Evolutionary conservation across 2,888 invertebrate species (phyloP).

Genomic region (Tortricodes alternella): DNA sequence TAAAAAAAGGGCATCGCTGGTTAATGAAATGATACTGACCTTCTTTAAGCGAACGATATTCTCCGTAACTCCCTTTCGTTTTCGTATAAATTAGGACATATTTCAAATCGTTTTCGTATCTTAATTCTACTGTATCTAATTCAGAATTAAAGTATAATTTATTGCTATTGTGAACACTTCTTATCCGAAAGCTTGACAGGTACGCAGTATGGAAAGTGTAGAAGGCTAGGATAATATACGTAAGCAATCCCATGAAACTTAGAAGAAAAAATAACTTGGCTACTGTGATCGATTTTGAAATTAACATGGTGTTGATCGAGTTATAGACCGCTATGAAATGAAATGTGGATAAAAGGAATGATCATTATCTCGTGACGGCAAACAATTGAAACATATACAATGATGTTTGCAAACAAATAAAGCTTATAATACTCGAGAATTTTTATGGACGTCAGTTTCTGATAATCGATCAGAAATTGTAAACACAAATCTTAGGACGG

Average conservation of each 20-base stretch:
- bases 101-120: background rate
- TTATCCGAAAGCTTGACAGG: too few relatives aligned
- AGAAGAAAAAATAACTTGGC: background rate
- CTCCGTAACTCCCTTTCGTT: background rate
- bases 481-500: too few relatives aligned
- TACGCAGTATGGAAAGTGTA: background rate
- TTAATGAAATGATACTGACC: background rate
- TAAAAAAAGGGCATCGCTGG: background rate
- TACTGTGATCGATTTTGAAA: background rate
- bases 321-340: too few relatives aligned
- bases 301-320: background rate
- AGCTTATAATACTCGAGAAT: background rate
- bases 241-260: background rate
- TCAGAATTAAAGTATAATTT: background rate
- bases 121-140: background rate
- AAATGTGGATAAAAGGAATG: too few relatives aligned
- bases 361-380: background rate
- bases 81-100: background rate
- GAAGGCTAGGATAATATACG: background rate
- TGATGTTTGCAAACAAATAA: background rate
- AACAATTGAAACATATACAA: too few relatives aligned
- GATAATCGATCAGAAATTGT: background rate
- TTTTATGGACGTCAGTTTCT: background rate
- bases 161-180: background rate
- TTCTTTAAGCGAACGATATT: background rate